Conservation (phyloP, 2,888 invertebrate species). For the Microctonus aethiopoides region DNA sequence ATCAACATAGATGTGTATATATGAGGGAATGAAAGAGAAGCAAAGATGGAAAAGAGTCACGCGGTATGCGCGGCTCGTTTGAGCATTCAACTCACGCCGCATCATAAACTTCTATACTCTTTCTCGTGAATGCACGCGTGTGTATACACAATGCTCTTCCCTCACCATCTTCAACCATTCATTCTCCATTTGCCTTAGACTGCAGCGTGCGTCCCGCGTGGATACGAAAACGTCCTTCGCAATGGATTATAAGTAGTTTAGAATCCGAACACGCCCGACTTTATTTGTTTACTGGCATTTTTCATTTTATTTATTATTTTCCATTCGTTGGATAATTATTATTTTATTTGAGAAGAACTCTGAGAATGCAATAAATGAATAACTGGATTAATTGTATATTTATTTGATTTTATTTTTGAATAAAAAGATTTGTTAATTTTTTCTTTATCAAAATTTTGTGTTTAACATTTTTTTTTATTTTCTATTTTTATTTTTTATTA, state of each 20-base stretch:
- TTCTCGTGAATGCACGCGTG: conserved; percentile 41
- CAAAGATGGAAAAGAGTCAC: conserved; percentile 35
- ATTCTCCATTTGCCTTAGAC: not conserved
- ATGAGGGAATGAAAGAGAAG: conserved; percentile 13
- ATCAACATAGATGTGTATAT: not conserved
- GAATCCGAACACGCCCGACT: not conserved
- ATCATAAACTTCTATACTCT: conserved; percentile 61
- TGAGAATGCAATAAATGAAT: too few species aligned
- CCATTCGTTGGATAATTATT: too few species aligned
- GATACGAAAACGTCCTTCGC: too few species aligned
- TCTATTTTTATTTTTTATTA: too few species aligned
- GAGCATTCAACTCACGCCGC: conserved; percentile 61
- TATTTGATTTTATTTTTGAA: too few species aligned
- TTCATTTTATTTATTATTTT: not conserved
- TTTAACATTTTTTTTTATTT: too few species aligned
- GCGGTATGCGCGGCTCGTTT: conserved; percentile 57
- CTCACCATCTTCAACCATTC: not conserved
- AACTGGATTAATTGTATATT: too few species aligned
- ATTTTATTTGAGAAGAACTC: too few species aligned
- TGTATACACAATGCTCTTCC: conserved; percentile 40
- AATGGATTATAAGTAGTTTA: too few species aligned
- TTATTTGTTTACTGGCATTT: not conserved
- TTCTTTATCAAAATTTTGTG: too few species aligned
- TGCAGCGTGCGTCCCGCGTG: not conserved
- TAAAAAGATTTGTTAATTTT: too few species aligned